Evolutionary conservation across 2,113 vertebrate genomes (phyloP).

Genomic region (Tyto alba): DNA sequence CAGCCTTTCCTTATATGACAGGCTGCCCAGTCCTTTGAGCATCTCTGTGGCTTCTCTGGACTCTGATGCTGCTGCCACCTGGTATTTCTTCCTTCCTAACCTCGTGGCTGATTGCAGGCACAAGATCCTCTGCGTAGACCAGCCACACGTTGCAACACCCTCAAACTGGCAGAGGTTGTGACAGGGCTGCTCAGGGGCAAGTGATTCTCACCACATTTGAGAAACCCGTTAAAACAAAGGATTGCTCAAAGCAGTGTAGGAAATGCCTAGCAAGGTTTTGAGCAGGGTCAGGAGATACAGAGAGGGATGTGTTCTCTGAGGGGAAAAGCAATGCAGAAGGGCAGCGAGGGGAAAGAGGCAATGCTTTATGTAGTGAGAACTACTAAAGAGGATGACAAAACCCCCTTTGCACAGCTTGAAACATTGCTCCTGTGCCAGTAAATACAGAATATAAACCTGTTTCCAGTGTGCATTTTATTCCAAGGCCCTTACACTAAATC

Average conservation of each 20-base stretch:
- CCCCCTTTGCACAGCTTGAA: background rate
- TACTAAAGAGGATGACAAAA: background rate
- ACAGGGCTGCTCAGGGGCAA: background rate
- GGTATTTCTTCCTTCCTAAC: background rate
- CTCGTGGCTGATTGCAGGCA: background rate
- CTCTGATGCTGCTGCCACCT: background rate
- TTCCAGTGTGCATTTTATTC: background rate
- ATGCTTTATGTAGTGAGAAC: background rate
- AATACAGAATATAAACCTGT: conserved; percentile 20
- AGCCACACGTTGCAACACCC: background rate
- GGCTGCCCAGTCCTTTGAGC: no score
- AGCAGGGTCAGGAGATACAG: background rate
- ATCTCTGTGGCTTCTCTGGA: no score
- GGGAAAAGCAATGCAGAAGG: background rate
- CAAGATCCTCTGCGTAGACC: background rate
- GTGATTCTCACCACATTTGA: background rate
- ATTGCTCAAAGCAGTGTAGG: background rate
- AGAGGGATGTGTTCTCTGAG: background rate
- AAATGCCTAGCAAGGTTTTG: background rate
- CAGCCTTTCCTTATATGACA: no score
- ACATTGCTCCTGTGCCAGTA: background rate
- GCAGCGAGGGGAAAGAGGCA: background rate
- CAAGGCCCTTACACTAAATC: conserved; percentile 30
- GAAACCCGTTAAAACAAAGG: background rate
- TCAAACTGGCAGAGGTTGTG: background rate